These are phyloP conservation scores for Amiota minor DNA, from an alignment of 2,888 invertebrate species.

Conservation along the genomic window DNA sequence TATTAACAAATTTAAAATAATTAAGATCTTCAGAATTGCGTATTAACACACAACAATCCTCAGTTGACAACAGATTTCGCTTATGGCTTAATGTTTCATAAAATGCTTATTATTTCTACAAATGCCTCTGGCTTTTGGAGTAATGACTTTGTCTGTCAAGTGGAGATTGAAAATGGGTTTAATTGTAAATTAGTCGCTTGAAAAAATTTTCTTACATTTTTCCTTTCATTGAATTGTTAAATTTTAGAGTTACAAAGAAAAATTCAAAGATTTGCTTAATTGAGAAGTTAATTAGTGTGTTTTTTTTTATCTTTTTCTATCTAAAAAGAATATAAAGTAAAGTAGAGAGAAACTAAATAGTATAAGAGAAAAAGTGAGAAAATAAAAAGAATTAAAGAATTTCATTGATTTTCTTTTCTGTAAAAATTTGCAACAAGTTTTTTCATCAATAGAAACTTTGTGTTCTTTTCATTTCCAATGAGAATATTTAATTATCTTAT, in stretches of 20 bases:
- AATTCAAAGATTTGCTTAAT: background rate
- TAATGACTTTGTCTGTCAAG: too few species aligned
- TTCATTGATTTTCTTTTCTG: background rate
- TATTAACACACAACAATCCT: too few species aligned
- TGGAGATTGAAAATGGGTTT: background rate
- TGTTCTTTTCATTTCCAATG: background rate
- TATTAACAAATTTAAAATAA: too few species aligned
- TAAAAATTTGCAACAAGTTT: conserved; percentile 21
- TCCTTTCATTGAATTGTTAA: too few species aligned
- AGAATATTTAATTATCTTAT: conserved; percentile 13
- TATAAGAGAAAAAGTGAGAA: background rate
- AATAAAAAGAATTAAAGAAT: background rate
- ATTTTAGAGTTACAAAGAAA: too few species aligned
- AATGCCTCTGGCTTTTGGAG: too few species aligned
- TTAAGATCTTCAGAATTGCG: too few species aligned
- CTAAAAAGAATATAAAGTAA: background rate
- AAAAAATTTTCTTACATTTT: background rate
- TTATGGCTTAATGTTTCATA: too few species aligned
- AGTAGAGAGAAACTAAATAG: background rate
- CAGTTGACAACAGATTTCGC: too few species aligned
- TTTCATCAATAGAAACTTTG: background rate
- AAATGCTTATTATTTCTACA: too few species aligned
- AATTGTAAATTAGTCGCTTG: background rate
- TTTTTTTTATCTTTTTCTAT: too few species aligned
- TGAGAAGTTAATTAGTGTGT: background rate